phyloP scores from a whole-genome alignment of 2,888 invertebrate species.

The Melieria omissa region DNA sequence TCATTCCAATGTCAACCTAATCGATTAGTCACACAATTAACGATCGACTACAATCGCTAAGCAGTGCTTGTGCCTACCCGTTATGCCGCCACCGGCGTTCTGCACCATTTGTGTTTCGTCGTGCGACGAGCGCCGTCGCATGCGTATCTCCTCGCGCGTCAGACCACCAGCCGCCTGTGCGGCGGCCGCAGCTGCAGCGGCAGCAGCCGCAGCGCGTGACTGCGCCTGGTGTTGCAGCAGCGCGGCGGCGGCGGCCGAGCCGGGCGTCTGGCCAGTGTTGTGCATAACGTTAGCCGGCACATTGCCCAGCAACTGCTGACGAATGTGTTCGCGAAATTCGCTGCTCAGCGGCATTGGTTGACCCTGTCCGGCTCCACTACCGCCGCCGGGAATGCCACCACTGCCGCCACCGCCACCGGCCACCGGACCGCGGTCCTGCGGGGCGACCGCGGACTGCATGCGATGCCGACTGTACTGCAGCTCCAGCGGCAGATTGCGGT shows the following conservation, averaged over 20 bases:
- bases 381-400: slow-evolving; percentile 5
- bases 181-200: slow-evolving; percentile 57
- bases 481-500: slow-evolving; percentile 66
- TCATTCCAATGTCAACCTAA: too few relatives aligned
- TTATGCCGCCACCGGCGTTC: slow-evolving; percentile 54
- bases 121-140: slow-evolving; percentile 67
- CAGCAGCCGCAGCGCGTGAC: slow-evolving; percentile 62
- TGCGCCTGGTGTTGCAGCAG: slow-evolving; percentile 63
- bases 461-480: slow-evolving; percentile 67
- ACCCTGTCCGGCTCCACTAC: slow-evolving; percentile 18
- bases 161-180: slow-evolving; percentile 51
- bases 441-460: slow-evolving; percentile 49
- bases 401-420: slow-evolving; percentile 18
- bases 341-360: slow-evolving; percentile 61
- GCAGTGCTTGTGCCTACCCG: slow-evolving; percentile 53
- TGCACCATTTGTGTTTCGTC: slow-evolving; percentile 66
- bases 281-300: slow-evolving; percentile 57
- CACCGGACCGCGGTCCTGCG: slow-evolving; percentile 16
- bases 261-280: slow-evolving; percentile 60
- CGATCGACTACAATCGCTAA: too few relatives aligned
- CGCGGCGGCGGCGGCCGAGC: slow-evolving; percentile 64
- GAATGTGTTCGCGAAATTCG: slow-evolving; percentile 66
- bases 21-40: too few relatives aligned
- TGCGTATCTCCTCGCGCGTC: slow-evolving; percentile 65
- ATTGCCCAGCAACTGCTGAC: slow-evolving; percentile 63